Conservation (phyloP, 2,888 invertebrate genomes). For the Gonocerus acuteangulatus region DNA sequence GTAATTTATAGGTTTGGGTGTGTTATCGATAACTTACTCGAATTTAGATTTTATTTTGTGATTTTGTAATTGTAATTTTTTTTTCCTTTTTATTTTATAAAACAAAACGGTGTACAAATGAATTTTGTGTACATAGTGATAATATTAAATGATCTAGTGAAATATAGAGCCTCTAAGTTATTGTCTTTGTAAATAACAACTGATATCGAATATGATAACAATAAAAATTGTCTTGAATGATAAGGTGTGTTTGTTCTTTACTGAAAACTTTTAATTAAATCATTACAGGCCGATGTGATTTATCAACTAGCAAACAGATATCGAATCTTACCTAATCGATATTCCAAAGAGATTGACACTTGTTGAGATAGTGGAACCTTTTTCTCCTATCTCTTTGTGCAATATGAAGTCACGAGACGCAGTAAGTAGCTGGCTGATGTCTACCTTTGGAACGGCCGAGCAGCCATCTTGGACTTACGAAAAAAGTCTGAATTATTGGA, state of each 20-base stretch:
- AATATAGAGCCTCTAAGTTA: constrained; percentile 34
- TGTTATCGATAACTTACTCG: not conserved
- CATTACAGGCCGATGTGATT: not conserved
- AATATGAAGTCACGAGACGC: no score
- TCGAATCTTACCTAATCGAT: no score
- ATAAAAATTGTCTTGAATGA: constrained; percentile 19
- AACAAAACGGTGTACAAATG: constrained; percentile 9
- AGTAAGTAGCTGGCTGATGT: no score
- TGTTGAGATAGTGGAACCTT: constrained; percentile 10
- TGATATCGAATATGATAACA: constrained; percentile 16
- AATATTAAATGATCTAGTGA: constrained; percentile 27
- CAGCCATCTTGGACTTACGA: no score
- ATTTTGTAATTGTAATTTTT: constrained; percentile 4
- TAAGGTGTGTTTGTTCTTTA: constrained; percentile 13
- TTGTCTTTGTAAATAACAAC: constrained; percentile 34
- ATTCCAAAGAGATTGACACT: constrained; percentile 9
- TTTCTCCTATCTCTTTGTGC: no score
- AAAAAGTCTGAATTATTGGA: no score
- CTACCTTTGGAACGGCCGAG: no score
- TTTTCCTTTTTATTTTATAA: not conserved
- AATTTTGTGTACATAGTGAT: constrained; percentile 14
- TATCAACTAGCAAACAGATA: constrained; percentile 17
- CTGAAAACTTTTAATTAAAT: not conserved
- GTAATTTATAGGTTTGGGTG: constrained; percentile 14
- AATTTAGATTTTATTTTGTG: constrained; percentile 13